phyloP scores from a whole-genome alignment of 2,113 vertebrate species.

The Xenopus borealis region DNA sequence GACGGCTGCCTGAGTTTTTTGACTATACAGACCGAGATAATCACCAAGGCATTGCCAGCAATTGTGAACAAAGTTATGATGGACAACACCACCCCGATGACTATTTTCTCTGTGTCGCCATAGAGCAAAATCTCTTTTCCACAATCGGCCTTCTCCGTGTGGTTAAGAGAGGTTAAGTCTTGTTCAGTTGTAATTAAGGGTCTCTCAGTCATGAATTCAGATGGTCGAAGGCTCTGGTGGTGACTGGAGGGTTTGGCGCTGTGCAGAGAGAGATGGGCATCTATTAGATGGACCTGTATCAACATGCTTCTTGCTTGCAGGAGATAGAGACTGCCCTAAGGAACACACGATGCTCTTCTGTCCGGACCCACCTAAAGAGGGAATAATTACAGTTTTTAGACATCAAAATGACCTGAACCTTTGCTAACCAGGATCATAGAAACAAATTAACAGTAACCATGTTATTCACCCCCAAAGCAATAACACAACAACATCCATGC shows the following conservation, averaged over 20 bases:
- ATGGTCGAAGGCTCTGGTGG: constrained; percentile 34
- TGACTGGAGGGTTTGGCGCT: constrained; percentile 42
- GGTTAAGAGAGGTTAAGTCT: constrained; percentile 51
- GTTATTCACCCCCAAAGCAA: no score
- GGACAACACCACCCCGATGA: constrained; percentile 68
- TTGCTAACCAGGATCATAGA: no score
- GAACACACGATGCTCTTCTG: neutral
- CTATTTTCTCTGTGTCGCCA: constrained; percentile 66
- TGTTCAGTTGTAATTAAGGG: constrained; percentile 46
- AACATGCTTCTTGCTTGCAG: constrained; percentile 53
- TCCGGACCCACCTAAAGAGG: constrained; percentile 1
- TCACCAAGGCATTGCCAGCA: constrained; percentile 68
- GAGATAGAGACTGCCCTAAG: neutral
- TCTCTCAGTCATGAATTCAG: constrained; percentile 64
- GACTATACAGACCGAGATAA: constrained; percentile 72
- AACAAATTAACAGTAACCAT: no score
- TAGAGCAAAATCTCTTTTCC: constrained; percentile 66
- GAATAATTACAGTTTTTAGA: neutral
- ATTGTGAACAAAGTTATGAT: constrained; percentile 69
- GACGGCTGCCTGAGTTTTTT: constrained; percentile 76
- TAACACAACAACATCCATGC: no score
- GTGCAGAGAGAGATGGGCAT: constrained; percentile 51
- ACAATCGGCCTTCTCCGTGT: constrained; percentile 60
- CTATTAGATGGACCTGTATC: constrained; percentile 49
- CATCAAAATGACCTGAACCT: no score